Evolutionary conservation across 2,888 invertebrate genomes (phyloP).

Genomic region (Pristionchus exspectatus): DNA sequence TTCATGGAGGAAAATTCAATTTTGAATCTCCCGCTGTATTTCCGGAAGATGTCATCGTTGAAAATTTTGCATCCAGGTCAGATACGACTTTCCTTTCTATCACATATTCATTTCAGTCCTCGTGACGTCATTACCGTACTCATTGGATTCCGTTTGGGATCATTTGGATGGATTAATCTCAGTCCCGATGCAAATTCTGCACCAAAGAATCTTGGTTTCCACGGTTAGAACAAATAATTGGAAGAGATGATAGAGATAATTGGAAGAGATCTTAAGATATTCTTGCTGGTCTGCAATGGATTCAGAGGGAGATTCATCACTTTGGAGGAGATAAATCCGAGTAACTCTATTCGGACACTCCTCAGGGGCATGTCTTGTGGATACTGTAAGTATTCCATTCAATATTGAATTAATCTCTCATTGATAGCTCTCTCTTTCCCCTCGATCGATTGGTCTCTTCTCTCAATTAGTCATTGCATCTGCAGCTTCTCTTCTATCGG

Average conservation of each 20-base stretch:
- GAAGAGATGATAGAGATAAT: background rate
- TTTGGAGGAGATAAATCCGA: conserved; percentile 36
- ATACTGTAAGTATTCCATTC: background rate
- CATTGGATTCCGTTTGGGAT: conserved; percentile 50
- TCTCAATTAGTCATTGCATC: conserved; percentile 40
- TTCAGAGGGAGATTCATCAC: conserved; percentile 42
- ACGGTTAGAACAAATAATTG: background rate
- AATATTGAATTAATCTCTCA: background rate
- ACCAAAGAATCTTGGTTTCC: conserved; percentile 41
- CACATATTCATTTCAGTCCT: background rate
- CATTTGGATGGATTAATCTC: conserved; percentile 49
- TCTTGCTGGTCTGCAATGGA: conserved; percentile 26
- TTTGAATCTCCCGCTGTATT: conserved; percentile 50
- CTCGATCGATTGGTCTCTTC: conserved; percentile 32
- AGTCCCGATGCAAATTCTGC: background rate
- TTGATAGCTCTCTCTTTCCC: conserved; percentile 39
- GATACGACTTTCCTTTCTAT: background rate
- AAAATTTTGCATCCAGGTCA: conserved; percentile 47
- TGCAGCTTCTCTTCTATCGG: conserved; percentile 26
- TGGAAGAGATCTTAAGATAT: conserved; percentile 41
- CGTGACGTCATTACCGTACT: conserved; percentile 53
- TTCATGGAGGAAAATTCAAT: conserved; percentile 48
- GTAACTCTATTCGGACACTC: conserved; percentile 50
- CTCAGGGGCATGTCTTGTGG: conserved; percentile 22
- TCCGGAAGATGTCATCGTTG: conserved; percentile 48